These are phyloP conservation scores for Spheniscus mendiculus DNA, from an alignment of 2,113 vertebrate genomes.

Conservation along the genomic window DNA sequence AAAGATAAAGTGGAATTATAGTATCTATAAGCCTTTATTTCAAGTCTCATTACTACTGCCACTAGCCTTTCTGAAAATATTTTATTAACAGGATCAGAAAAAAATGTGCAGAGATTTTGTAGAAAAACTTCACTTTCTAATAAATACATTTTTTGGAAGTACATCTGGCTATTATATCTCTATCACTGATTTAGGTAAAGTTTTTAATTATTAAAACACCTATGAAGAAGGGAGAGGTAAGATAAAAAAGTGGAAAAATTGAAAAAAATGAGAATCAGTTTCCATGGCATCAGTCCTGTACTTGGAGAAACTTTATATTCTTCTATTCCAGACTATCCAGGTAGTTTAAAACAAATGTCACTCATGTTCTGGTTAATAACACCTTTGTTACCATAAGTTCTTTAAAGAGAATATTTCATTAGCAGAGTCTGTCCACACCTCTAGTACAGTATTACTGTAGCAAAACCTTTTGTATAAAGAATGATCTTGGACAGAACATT, in stretches of 20 bases:
- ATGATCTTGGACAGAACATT: neutral
- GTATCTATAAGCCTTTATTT: neutral
- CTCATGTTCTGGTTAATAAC: neutral
- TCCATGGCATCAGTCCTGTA: neutral
- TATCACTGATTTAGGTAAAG: neutral
- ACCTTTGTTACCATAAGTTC: neutral
- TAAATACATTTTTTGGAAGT: neutral
- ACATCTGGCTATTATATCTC: neutral
- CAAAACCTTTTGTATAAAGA: neutral
- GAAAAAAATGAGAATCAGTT: neutral
- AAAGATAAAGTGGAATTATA: neutral
- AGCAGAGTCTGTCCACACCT: neutral
- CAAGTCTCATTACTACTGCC: neutral
- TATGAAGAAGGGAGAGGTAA: neutral
- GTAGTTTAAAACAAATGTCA: neutral
- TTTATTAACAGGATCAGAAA: neutral
- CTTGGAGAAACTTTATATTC: neutral
- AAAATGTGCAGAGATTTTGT: neutral
- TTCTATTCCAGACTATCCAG: neutral
- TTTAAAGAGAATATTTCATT: neutral
- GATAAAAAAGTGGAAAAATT: neutral
- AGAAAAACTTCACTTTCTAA: neutral
- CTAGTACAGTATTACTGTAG: neutral
- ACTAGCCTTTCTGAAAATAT: neutral
- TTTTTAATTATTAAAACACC: neutral